Evolutionary conservation across 2,888 invertebrate genomes (phyloP).

Genomic region (Archips xylosteana): DNA sequence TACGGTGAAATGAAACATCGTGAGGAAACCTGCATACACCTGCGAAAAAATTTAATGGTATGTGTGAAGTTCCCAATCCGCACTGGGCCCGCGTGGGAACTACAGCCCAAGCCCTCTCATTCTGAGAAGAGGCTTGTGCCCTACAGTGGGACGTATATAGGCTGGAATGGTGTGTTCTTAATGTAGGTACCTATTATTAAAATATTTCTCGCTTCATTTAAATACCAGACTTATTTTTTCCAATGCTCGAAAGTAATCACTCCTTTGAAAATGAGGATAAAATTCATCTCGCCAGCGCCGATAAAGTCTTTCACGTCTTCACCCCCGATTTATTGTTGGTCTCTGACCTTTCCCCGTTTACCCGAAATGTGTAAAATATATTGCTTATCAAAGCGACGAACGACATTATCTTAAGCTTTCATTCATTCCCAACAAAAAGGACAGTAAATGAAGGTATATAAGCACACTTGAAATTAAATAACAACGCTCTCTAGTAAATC

Average conservation of each 20-base stretch:
- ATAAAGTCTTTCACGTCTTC: background rate
- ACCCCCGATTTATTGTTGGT: background rate
- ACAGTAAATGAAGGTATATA: slow-evolving; percentile 13
- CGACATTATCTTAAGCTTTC: background rate
- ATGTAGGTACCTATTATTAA: background rate
- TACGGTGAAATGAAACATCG: too few species aligned
- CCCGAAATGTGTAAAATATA: background rate
- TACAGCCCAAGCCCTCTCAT: too few species aligned
- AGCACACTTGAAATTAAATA: slow-evolving; percentile 55
- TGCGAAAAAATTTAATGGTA: too few species aligned
- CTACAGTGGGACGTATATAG: too few species aligned
- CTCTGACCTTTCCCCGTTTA: background rate
- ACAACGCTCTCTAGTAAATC: slow-evolving; percentile 57
- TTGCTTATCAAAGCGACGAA: background rate
- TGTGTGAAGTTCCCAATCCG: too few species aligned
- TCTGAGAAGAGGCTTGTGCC: too few species aligned
- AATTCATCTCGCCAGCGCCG: background rate
- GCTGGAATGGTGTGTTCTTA: too few species aligned
- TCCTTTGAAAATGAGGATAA: background rate
- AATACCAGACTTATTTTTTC: background rate
- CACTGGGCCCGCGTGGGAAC: too few species aligned
- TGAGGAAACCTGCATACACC: too few species aligned
- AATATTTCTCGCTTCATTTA: background rate
- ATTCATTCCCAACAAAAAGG: slow-evolving; percentile 1
- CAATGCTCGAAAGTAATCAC: background rate